Base-by-base conservation (phyloP, 2,797 vertebrate genomes). In the Pogonophryne albipinna region DNA sequence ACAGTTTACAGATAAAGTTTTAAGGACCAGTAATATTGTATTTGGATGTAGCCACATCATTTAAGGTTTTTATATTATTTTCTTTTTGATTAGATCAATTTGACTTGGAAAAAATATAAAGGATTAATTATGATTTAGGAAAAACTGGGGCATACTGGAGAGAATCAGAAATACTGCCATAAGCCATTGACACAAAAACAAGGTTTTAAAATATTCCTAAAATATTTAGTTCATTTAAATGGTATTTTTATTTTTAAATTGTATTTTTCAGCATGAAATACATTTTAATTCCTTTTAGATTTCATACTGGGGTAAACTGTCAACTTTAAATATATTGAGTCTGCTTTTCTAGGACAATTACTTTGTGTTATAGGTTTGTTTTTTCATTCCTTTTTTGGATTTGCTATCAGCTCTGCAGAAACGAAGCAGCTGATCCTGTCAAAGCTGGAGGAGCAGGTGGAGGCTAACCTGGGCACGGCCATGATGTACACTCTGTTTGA, bases 401-500 rank as follows among this genome's bases (percentile, higher is more conserved):
- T 20, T 46, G 1, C 9, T 27, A 71, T 45, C 84, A 96, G 95
- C 79, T 89, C 92, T 56, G 34, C 93, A 34, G 92, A 95, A 34
- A 93, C 96, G 14, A 99, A 99, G 82, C 94, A 94, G 91, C 89
- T 90, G 76, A 97, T 99, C 77, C 76, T 97, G 78, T 94, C 92
- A 2, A 97, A 96, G 86, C 88, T 99, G 82, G 95, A 96, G 79
- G 96, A 97, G 81, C 96, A 99, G 78, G 97, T 96, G 64, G 96
- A 98, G 84, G 93, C 92, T 0, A 98, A 98, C 85, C 95, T 99
- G 31, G 98, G 98, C 64, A 96, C 96, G 0, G 96, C 98, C 3
- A 99, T 99, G 98, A 98, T 97, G 76, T 99, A 98, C 84, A 99
- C 97, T 0, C 88, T 99, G 81, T 99, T 98, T 83, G 98, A 99